Conservation (phyloP, 2,797 vertebrate genomes). For the Psittacula echo region DNA sequence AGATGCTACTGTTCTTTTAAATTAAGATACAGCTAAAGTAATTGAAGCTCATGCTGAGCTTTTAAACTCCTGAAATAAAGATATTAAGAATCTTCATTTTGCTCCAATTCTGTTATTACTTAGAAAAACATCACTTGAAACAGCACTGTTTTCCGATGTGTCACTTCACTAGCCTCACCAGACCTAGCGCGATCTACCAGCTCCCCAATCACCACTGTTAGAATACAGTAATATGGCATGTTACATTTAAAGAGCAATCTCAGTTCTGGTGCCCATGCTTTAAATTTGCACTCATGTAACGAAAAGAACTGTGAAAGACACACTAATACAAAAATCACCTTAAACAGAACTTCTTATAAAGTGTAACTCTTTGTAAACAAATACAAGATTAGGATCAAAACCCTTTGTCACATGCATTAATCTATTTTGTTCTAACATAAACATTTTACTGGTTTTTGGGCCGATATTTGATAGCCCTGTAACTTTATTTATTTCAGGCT, state of each 20-base stretch:
- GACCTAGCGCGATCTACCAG: background rate
- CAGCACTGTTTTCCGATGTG: background rate
- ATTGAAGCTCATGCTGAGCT: background rate
- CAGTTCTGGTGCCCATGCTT: background rate
- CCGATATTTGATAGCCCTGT: background rate
- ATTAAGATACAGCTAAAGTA: background rate
- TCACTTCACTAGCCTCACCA: background rate
- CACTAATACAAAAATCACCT: background rate
- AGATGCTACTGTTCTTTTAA: background rate
- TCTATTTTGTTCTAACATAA: background rate
- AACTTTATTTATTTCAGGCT: background rate
- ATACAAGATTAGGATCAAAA: background rate
- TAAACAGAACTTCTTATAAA: background rate
- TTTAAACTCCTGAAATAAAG: background rate
- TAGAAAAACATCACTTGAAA: background rate
- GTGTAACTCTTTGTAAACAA: background rate
- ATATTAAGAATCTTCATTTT: background rate
- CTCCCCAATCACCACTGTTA: background rate
- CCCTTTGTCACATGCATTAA: background rate
- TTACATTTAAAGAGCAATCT: background rate
- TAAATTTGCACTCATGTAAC: background rate
- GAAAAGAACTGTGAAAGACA: background rate
- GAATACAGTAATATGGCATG: background rate
- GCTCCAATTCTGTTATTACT: background rate
- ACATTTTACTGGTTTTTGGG: background rate